Base-by-base conservation (phyloP, 2,797 vertebrate genomes). In the Falco naumanni region DNA sequence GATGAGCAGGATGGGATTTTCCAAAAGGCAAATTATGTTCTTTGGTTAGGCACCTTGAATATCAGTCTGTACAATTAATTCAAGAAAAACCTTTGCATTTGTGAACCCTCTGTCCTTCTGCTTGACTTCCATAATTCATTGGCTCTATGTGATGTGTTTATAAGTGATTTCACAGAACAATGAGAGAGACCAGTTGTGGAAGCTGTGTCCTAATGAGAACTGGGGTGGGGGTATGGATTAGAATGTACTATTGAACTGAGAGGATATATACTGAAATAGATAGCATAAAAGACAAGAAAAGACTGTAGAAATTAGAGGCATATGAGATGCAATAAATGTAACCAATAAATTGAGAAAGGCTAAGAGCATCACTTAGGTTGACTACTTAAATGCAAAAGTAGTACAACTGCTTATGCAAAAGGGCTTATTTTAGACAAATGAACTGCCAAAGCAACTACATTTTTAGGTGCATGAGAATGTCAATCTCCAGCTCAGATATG, bases 401-500 rank as follows among this genome's bases (percentile, higher is more conserved):
- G 24, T 25, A 48, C 16, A 50, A 50, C 4, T 85, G 33, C 34
- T 89, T 79, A 91, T 84, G 48, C 56, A 90, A 94, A 94, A 59
- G 8, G 63, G 17, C 14, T 84, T 81, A 48, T 95, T 95, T 85
- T 86, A 87, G 65, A 70, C 33, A 94, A 94, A 89, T 50, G 19
- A 86, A 63, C 19, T 96, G 78, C 48, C 85, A 94, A 89, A 95
- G 16, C 25, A 82, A 9, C 28, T 91, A 43, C 31, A 1, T 50
- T 72, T 84, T 93, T 50, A 93, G 48, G 53, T 89, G 22, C 11
- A 57, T 24, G 25, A 66, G 51, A 79, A 93, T 33, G 51, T 71
- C 74, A 59, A 60, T 66, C 83, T 85, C 75, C 64, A 80, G 60
- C 20, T 2, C 1, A 88, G 72, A 71, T 22, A 76, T 6, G 47